These are phyloP conservation scores for Matsumyia berberina DNA, from an alignment of 2,888 invertebrate genomes.

Conservation along the genomic window DNA sequence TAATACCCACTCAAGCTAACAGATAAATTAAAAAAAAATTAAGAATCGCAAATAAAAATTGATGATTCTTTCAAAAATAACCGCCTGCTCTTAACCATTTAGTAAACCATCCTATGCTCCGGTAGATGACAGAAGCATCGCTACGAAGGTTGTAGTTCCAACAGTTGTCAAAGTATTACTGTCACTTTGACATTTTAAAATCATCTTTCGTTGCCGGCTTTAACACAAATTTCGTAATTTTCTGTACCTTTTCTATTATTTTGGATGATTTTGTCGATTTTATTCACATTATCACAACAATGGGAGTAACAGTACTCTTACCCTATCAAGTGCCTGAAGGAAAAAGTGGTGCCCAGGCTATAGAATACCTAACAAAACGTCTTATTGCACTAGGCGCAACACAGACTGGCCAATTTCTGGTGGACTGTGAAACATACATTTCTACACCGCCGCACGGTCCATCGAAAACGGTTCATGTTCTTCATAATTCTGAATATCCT, in stretches of 20 bases:
- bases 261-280: conserved; percentile 8
- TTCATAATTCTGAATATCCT: conserved; percentile 98
- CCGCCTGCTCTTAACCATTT: not conserved
- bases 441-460: conserved; percentile 89
- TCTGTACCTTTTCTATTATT: not conserved
- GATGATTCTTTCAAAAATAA: too few species aligned
- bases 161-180: not conserved
- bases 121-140: not conserved
- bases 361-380: conserved; percentile 94
- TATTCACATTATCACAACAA: conserved; percentile 45
- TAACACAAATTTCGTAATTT: not conserved
- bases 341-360: conserved; percentile 94
- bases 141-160: not conserved
- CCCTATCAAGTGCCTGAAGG: conserved; percentile 95
- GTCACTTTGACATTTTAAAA: conserved; percentile 35
- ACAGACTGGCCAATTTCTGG: conserved; percentile 95
- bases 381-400: conserved; percentile 93
- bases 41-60: too few species aligned
- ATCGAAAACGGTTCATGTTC: conserved; percentile 94
- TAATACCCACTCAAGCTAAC: too few species aligned
- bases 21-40: too few species aligned
- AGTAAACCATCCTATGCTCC: too few species aligned
- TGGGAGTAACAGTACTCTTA: conserved; percentile 87
- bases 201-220: conserved; percentile 6
- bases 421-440: conserved; percentile 97